Conservation (phyloP, 2,113 vertebrate genomes). For the Ailurus styani region DNA sequence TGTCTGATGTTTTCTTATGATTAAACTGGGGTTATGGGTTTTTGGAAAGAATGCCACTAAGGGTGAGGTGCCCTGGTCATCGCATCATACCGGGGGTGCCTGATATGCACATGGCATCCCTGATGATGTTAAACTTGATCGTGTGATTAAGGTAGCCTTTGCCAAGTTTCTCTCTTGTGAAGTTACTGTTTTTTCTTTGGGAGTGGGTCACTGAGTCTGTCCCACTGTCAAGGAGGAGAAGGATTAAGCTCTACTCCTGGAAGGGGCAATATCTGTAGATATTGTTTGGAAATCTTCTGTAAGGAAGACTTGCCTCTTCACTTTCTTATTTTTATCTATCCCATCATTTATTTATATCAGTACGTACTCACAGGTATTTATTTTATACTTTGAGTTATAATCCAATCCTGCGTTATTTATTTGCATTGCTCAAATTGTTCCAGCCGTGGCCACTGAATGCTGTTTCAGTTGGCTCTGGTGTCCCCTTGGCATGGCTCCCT, state of each 20-base stretch:
- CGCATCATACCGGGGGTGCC: neutral
- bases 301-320: neutral
- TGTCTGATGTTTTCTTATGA: neutral
- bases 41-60: neutral
- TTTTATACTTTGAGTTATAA: neutral
- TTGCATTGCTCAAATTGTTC: neutral
- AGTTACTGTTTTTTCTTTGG: neutral
- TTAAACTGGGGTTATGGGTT: neutral
- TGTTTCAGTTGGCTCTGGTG: neutral
- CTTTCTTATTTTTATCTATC: neutral
- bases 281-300: neutral
- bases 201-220: neutral
- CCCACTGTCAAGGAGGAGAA: neutral
- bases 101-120: neutral
- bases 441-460: neutral
- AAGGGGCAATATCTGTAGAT: neutral
- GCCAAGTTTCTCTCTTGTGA: neutral
- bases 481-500: neutral
- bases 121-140: neutral
- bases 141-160: neutral
- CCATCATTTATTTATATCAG: neutral
- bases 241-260: neutral
- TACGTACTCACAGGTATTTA: neutral
- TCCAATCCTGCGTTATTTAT: rapidly evolving
- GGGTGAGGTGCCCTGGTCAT: neutral